Evolutionary conservation across 1,140 invertebrate species (phyloP), one percentile per base, ranked within the genome.

Genomic region (Solenopsis fugax): DNA sequence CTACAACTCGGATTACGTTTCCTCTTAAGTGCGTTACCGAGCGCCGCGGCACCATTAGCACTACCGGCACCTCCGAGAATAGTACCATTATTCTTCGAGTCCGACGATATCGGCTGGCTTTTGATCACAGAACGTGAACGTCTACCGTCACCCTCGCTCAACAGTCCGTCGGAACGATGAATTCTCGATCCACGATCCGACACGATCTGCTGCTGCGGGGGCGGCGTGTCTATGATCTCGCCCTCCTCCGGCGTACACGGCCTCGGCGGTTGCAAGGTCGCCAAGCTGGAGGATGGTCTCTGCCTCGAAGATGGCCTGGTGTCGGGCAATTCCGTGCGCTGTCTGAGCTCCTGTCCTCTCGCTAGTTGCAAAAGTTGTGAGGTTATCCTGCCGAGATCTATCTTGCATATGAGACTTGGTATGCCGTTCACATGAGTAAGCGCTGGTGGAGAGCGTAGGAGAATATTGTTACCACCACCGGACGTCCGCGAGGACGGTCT

Each of bases 1-100:
- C 95, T 96, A 85, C 94, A 94, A 90, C 96, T 96, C 58, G 94
- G 93, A 85, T 94, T 95, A 89, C 96, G 93, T 95, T 96, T 96
- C 76, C 96, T 93, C 89, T 96, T 96, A 60, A 88, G 77, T 48
- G 65, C 88, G 75, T 58, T 91, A 24, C 48, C 71, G 73, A 86
- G 78, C 69, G 58, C 41, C 84, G 78, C 75, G 87, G 76, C 45
- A 50, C 52, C 67, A 69, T 48, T 76, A 86, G 54, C 58, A 58
- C 69, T 76, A 71, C 86, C 78, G 58, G 65, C 77, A 89, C 86
- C 78, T 64, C 78, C 82, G 54, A 69, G 84, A 21, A 60, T 62
- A 65, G 58, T 16, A 60, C 77, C 60, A 24, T 64, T 24, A 34
- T 50, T 85, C 87, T 93, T 90, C 45, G 86, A 64, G 56, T 92